phyloP scores from a whole-genome alignment of 1,140 invertebrate genomes.

The Diachasmimorpha longicaudata region DNA sequence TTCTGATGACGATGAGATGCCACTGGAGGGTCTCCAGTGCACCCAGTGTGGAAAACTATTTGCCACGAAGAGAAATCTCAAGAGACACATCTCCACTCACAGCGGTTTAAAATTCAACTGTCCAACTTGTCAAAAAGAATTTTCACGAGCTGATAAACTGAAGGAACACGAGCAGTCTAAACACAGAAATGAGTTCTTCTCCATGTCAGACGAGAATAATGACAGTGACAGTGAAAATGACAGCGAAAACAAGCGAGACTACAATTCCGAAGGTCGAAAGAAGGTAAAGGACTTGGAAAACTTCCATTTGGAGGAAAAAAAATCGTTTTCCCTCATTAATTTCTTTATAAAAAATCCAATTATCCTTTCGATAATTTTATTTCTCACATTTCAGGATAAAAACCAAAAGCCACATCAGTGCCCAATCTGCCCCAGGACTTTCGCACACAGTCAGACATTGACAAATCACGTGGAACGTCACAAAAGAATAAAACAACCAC shows the following conservation, averaged over 20 bases:
- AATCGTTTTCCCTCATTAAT: too few species aligned
- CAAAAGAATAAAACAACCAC: slow-evolving; percentile 49
- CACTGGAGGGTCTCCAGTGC: slow-evolving; percentile 44
- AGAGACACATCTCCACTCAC: slow-evolving; percentile 52
- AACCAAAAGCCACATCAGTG: slow-evolving; percentile 50
- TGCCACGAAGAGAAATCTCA: slow-evolving; percentile 51
- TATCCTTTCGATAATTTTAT: too few species aligned
- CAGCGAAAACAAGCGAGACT: slow-evolving; percentile 39
- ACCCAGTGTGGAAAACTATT: slow-evolving; percentile 54
- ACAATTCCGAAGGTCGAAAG: slow-evolving; percentile 30
- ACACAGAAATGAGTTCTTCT: slow-evolving; percentile 48
- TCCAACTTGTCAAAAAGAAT: slow-evolving; percentile 49
- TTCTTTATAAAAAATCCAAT: too few species aligned
- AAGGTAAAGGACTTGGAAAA: slow-evolving; percentile 31
- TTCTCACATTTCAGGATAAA: slow-evolving; percentile 36
- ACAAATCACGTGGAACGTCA: slow-evolving; percentile 54
- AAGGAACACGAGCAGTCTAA: slow-evolving; percentile 54
- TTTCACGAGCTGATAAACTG: slow-evolving; percentile 51
- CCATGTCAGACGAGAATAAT: slow-evolving; percentile 35
- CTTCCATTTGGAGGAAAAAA: too few species aligned
- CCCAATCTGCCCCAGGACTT: slow-evolving; percentile 51
- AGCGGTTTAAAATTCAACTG: slow-evolving; percentile 51
- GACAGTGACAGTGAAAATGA: slow-evolving; percentile 43
- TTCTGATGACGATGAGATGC: slow-evolving; percentile 38
- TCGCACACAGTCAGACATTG: slow-evolving; percentile 49